Evolutionary conservation across 2,113 vertebrate genomes (phyloP), one percentile per base, ranked within the genome.

Genomic region (Cervus canadensis): DNA sequence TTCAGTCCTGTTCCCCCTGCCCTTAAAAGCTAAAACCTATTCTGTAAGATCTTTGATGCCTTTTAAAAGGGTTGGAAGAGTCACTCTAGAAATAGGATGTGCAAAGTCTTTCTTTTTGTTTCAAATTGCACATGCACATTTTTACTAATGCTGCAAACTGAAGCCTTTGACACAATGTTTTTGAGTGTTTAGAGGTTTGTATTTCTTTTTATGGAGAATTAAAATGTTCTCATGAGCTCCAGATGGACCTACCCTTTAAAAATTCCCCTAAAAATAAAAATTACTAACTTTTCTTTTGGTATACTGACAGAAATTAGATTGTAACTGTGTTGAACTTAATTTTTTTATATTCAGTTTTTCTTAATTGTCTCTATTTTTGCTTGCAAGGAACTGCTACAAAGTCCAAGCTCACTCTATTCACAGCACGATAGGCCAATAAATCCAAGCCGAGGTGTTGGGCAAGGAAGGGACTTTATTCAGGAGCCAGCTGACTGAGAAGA

Each of bases 121-220:
- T 71, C 76, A 36, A 87, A 54, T 59, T 48, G 23, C 13, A 48
- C 59, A 21, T 11, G 43, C 19, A 40, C 59, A 52, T 64, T 81
- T 86, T 76, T 89, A 74, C 52, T 76, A 33, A 79, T 28, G 76
- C 3, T 26, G n/a, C 4, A 59, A 54, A 83, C 11, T 50, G 79
- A 78, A 59, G 79, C 5, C 86, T 87, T 90, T 95, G 83, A 40
- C 40, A 91, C 21, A 91, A 13, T 64, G 3, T 78, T 95, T 23
- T 67, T 48, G n/a, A 90, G 60, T 60, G 23, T 87, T 95, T 81
- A 88, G 54, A 95, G 56, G 19, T 84, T 91, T 94, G 2, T 88
- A 57, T 96, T 91, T 94, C 15, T 95, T 87, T 89, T 92, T 45
- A 93, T 86, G 91, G 97, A 81, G 36, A 89, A 93, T 78, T 88